Conservation (phyloP, 1,140 invertebrate species). For the Drosophila chauvacae region DNA sequence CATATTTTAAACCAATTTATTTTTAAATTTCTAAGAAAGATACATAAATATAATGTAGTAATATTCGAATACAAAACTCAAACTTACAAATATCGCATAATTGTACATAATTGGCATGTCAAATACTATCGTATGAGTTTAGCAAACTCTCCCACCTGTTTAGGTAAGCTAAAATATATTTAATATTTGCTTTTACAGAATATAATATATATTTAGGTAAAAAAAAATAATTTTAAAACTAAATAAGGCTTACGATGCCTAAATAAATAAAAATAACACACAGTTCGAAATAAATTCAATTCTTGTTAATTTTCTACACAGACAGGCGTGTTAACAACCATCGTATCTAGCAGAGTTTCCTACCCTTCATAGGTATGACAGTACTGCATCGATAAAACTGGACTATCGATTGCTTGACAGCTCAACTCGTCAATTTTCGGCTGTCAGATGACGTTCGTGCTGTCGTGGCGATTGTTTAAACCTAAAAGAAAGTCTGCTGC, state of each 20-base stretch:
- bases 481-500: slow-evolving; percentile 22
- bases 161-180: not conserved
- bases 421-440: slow-evolving; percentile 16
- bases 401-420: slow-evolving; percentile 17
- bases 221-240: no score
- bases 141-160: not conserved
- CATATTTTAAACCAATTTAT: no score
- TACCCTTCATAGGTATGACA: not conserved
- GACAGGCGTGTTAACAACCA: no score
- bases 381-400: not conserved
- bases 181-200: no score
- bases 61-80: no score
- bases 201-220: no score
- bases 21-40: no score
- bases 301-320: no score
- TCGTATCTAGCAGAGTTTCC: not conserved
- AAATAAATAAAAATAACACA: no score
- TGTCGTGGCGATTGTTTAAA: slow-evolving; percentile 60
- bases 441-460: slow-evolving; percentile 65
- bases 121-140: not conserved
- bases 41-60: no score
- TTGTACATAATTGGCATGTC: not conserved
- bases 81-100: not conserved
- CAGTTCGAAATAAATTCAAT: no score
- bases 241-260: no score